Evolutionary conservation across 2,113 vertebrate genomes (phyloP).

Genomic region (Buteo buteo): DNA sequence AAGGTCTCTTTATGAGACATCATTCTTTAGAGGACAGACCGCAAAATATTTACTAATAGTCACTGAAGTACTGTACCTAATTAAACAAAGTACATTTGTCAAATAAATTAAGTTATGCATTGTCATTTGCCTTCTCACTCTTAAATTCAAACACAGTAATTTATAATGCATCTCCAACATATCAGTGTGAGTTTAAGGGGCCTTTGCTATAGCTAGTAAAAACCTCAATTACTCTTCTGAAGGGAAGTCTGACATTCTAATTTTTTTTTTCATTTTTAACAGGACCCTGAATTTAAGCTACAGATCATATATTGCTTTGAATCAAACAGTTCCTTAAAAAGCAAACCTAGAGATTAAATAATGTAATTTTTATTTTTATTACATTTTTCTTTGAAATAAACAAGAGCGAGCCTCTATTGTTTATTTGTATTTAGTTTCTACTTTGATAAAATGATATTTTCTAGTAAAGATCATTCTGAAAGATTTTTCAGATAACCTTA

Average conservation of each 20-base stretch:
- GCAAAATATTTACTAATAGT: slow-evolving; percentile 6
- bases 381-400: not conserved
- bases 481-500: not conserved
- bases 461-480: not conserved
- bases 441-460: not conserved
- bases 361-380: not conserved
- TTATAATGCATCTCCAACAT: slow-evolving; percentile 4
- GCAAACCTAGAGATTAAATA: not conserved
- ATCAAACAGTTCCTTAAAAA: not conserved
- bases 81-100: slow-evolving; percentile 37
- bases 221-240: not conserved
- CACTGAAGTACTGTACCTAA: not conserved
- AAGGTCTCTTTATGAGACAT: not conserved
- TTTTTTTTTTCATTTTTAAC: not conserved
- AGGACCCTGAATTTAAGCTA: not conserved
- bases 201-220: not conserved
- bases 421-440: not conserved
- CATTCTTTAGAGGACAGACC: not conserved
- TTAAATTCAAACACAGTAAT: not conserved
- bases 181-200: not conserved
- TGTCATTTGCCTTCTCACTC: not conserved
- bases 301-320: not conserved
- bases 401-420: not conserved
- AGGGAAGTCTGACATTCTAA: not conserved
- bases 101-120: slow-evolving; percentile 26